A percentile compares a stretch with the other conserved stretches of the same genome.
These are phyloP conservation scores for Synodontis membranacea DNA, from an alignment of 2,113 vertebrate genomes.

Conservation along the genomic window DNA sequence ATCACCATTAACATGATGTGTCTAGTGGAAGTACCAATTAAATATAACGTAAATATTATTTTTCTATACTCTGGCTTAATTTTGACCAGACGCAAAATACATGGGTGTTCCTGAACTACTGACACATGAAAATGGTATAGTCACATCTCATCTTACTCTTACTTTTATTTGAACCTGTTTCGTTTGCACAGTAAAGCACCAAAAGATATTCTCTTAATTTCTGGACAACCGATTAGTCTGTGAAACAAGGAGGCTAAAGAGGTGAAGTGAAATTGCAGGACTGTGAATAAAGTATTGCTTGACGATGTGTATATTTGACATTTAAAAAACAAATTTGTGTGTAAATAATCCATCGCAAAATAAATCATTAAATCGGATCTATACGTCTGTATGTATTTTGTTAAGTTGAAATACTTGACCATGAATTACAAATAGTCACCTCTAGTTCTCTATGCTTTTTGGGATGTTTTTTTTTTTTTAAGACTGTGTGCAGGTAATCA, in stretches of 20 bases:
- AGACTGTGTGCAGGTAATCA: background rate
- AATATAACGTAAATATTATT: conserved; percentile 21
- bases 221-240: conserved; percentile 47
- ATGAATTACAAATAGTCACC: background rate
- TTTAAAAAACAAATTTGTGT: conserved; percentile 38
- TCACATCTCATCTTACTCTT: conserved; percentile 18
- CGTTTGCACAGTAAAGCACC: conserved; percentile 39
- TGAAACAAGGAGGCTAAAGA: conserved; percentile 40
- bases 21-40: conserved; percentile 24
- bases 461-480: background rate
- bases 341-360: conserved; percentile 58
- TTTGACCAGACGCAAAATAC: conserved; percentile 10
- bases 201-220: conserved; percentile 43
- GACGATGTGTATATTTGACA: conserved; percentile 52
- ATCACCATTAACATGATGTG: conserved; percentile 32
- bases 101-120: conserved; percentile 41
- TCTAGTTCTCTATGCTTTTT: background rate
- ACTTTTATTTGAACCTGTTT: conserved; percentile 40
- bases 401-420: background rate
- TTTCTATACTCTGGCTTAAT: conserved; percentile 41
- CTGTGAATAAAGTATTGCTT: conserved; percentile 54
- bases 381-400: conserved; percentile 11
- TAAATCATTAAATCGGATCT: conserved; percentile 50
- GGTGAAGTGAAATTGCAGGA: conserved; percentile 29
- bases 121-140: conserved; percentile 33